Evolutionary conservation across 2,797 vertebrate genomes (phyloP).

Genomic region (Leucoraja ocellata): DNA sequence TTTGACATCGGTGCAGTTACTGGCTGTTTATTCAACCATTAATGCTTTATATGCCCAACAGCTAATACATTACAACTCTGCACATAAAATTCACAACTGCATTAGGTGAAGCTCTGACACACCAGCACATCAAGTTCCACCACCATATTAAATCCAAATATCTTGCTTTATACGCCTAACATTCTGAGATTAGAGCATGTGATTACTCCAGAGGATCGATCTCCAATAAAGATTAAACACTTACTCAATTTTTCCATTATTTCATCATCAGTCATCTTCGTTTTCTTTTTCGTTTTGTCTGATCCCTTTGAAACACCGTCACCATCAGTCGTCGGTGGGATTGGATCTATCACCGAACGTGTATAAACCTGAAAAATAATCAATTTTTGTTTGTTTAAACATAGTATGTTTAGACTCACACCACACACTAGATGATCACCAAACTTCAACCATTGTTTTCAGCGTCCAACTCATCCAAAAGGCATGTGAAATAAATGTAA

Average conservation of each 20-base stretch:
- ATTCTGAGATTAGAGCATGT: not conserved
- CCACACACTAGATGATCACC: not conserved
- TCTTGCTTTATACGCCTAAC: not conserved
- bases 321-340: slow-evolving; percentile 73
- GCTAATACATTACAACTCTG: not conserved
- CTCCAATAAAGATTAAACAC: slow-evolving; percentile 43
- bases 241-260: slow-evolving; percentile 97
- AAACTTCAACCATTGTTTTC: not conserved
- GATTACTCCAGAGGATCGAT: not conserved
- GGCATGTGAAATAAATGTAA: not conserved
- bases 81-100: not conserved
- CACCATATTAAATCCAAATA: not conserved
- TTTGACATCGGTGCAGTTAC: not conserved
- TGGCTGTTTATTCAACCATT: not conserved
- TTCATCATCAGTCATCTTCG: slow-evolving; percentile 94
- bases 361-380: slow-evolving; percentile 73
- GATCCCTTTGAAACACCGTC: slow-evolving; percentile 70
- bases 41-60: not conserved
- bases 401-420: not conserved
- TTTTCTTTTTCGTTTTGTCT: slow-evolving; percentile 88
- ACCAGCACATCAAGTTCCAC: not conserved
- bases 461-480: not conserved
- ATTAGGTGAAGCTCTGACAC: not conserved
- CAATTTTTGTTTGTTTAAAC: too few relatives aligned
- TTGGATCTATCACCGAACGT: slow-evolving; percentile 87